Evolutionary conservation across 2,113 vertebrate genomes (phyloP), one percentile per base, ranked within the genome.

Genomic region (Atractosteus spatula): DNA sequence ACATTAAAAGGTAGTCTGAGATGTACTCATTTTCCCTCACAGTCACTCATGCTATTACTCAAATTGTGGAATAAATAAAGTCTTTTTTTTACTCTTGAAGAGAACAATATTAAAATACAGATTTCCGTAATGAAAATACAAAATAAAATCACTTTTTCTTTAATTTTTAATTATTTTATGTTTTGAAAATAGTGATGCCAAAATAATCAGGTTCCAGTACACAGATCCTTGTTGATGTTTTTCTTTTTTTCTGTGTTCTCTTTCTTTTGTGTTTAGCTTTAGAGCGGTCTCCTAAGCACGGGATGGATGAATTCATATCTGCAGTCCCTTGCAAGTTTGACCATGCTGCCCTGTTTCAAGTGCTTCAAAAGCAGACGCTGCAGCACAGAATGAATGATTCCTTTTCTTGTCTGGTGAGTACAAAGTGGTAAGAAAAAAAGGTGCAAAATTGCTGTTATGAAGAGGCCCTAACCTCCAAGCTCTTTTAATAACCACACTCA

Each of bases 391-490:
- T 99, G 92, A 97, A 93, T 62, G 97, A 99, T 89, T 98, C 96
- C 77, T 98, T 96, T 89, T 98, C 97, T 90, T 99, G 96, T 83
- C 93, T 99, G 94, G 97, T 99, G 84, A 92, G 92, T 90, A 86
- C 67, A 71, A 74, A 55, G 45, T 16, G 57, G 55, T 83, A 65
- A 61, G 81, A 80, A 75, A 74, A 82, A 76, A 66, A 79, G 84
- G 84, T 82, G 83, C 85, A 80, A 92, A 92, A 83, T 82, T 82
- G 76, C 88, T 86, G 78, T 77, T 80, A 83, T 73, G 78, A 90
- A 89, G 78, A 78, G 81, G 74, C 75, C 78, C 74, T 86, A 92
- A 89, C 86, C 90, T 89, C 80, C 78, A 79, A 66, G 69, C 80
- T 85, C 79, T 74, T 89, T 91, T 86, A 85, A 83, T 90, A 89